Evolutionary conservation across 2,113 vertebrate genomes (phyloP).

Genomic region (Onychostoma macrolepis): DNA sequence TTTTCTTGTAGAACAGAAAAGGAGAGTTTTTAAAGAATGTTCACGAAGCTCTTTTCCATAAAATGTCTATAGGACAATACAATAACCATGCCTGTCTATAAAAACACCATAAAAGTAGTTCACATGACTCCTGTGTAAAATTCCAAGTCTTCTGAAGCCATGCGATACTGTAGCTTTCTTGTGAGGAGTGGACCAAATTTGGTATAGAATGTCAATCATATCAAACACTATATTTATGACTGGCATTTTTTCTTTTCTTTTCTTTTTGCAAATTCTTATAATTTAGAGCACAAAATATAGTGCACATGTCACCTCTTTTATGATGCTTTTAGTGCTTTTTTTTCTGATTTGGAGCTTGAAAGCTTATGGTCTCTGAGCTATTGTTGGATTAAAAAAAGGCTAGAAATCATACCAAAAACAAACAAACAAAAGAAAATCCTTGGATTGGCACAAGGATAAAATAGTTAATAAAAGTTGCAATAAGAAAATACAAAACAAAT

Average conservation of each 20-base stretch:
- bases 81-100: background rate
- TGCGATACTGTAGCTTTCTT: background rate
- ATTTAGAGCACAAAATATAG: background rate
- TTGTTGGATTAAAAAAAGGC: background rate
- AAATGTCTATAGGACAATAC: background rate
- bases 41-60: background rate
- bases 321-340: background rate
- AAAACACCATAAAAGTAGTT: background rate
- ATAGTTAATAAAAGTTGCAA: too few relatives aligned
- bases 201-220: background rate
- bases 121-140: background rate
- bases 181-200: background rate
- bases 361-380: background rate
- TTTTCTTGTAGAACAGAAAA: background rate
- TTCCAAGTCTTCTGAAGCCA: background rate
- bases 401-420: background rate
- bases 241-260: background rate
- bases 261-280: too few relatives aligned
- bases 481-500: too few relatives aligned
- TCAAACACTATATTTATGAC: background rate
- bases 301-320: background rate
- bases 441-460: too few relatives aligned
- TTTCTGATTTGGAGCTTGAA: background rate
- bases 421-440: too few relatives aligned
- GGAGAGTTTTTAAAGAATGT: background rate